Conservation (phyloP, 2,113 vertebrate genomes). For the Picathartes gymnocephalus region DNA sequence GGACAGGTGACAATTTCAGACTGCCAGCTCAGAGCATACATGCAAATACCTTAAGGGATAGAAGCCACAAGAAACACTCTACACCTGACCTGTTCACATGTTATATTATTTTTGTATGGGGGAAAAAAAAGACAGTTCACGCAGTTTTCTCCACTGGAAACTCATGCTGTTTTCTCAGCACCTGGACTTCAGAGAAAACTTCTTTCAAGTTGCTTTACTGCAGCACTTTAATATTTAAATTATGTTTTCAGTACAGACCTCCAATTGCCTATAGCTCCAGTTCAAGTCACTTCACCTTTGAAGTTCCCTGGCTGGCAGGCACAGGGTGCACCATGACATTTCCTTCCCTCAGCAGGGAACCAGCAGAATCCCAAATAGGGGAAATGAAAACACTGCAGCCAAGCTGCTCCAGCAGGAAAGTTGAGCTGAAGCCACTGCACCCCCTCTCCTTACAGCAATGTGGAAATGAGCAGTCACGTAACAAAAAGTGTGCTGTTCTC, state of each 20-base stretch:
- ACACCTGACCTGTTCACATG: not conserved
- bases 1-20: not conserved
- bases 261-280: not conserved
- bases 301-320: not conserved
- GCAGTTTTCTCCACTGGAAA: not conserved
- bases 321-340: not conserved
- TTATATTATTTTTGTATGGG: not conserved
- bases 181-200: not conserved
- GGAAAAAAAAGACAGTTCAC: not conserved
- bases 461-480: not conserved
- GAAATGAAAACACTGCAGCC: not conserved
- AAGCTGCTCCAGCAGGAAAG: conserved; percentile 4
- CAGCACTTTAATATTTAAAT: not conserved
- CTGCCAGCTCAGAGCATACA: not conserved
- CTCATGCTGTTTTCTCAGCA: not conserved
- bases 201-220: not conserved
- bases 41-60: not conserved
- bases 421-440: not conserved
- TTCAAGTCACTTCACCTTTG: not conserved
- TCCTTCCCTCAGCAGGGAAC: not conserved
- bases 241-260: not conserved
- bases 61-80: not conserved
- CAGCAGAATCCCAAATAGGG: not conserved
- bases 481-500: not conserved
- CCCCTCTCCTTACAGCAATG: not conserved